phyloP scores from a whole-genome alignment of 2,113 vertebrate species.

The Otolemur garnettii region DNA sequence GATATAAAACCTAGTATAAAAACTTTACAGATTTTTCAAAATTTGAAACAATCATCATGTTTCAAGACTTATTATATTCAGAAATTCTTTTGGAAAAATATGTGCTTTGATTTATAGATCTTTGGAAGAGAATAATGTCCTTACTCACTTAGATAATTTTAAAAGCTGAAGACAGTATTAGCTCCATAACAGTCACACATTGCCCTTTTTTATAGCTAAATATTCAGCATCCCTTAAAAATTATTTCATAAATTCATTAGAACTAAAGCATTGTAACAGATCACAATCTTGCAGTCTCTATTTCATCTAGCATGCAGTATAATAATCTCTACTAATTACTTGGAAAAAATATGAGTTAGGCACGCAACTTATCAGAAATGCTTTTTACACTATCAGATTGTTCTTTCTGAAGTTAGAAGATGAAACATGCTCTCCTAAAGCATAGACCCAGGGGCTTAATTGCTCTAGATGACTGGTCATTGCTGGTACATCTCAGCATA shows the following conservation, averaged over 20 bases:
- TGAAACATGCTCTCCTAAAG: neutral
- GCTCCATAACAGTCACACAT: slow-evolving; percentile 16
- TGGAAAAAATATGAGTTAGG: slow-evolving; percentile 48
- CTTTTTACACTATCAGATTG: neutral
- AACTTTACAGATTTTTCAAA: neutral
- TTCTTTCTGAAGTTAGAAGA: slow-evolving; percentile 52
- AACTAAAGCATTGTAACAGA: neutral
- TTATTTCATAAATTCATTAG: neutral
- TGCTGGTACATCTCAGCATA: neutral
- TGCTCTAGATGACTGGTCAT: neutral
- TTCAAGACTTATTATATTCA: neutral
- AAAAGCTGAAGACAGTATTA: slow-evolving; percentile 50
- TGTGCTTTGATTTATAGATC: neutral
- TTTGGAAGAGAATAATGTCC: neutral
- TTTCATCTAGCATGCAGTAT: neutral
- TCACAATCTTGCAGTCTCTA: neutral
- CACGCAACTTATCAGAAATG: slow-evolving; percentile 62
- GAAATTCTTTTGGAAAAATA: slow-evolving; percentile 4
- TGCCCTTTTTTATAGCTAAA: neutral
- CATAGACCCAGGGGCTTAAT: neutral
- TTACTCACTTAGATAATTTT: neutral
- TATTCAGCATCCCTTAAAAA: neutral
- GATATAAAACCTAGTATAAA: neutral
- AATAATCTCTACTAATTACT: slow-evolving; percentile 33
- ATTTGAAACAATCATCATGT: neutral